A percentile compares a stretch with the other conserved stretches of the same genome.
Evolutionary conservation across 1,140 invertebrate species (phyloP).

Genomic region (Armadillidium nasatum): DNA sequence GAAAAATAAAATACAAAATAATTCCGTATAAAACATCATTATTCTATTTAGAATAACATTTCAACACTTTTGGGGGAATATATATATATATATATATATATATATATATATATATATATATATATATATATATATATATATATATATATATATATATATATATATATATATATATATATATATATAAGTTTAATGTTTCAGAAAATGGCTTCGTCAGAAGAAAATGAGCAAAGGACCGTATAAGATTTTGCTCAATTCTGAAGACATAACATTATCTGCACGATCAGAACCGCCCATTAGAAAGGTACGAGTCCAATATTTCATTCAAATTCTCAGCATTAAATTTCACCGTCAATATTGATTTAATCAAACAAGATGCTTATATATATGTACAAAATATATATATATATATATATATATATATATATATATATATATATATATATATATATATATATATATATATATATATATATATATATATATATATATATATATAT

Average conservation of each 20-base stretch:
- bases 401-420: constrained; percentile 6
- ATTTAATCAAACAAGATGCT: neutral
- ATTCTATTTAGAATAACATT: neutral
- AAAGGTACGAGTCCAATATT: constrained; percentile 48
- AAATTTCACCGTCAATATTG: neutral
- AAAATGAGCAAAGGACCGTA: constrained; percentile 63
- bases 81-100: neutral
- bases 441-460: constrained; percentile 1
- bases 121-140: constrained; percentile 6
- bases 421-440: constrained; percentile 6
- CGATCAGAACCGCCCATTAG: constrained; percentile 32
- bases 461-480: too few species aligned
- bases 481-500: too few species aligned
- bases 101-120: neutral
- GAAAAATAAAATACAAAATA: too few species aligned
- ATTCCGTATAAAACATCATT: too few species aligned
- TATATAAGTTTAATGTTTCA: constrained; percentile 22
- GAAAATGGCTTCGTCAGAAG: constrained; percentile 61
- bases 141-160: constrained; percentile 2
- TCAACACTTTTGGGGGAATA: neutral
- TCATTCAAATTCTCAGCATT: neutral
- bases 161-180: constrained; percentile 19
- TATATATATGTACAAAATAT: neutral
- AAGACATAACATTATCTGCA: constrained; percentile 67
- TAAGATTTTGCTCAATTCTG: constrained; percentile 67